These are phyloP conservation scores for Panopea generosa DNA, from an alignment of 2,888 invertebrate genomes.

Conservation along the genomic window DNA sequence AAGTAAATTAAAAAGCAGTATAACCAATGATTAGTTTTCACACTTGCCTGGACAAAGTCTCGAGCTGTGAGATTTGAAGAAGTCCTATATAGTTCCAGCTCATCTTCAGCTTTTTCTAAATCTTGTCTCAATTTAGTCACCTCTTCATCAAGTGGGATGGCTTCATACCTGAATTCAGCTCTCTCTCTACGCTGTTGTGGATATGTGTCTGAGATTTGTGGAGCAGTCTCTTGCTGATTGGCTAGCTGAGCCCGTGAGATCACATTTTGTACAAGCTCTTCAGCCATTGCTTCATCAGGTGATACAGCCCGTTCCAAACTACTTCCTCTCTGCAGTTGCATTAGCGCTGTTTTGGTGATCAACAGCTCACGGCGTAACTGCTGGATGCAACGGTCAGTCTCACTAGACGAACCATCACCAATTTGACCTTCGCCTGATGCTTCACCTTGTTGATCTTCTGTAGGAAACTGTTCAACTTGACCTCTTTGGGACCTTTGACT, in stretches of 20 bases:
- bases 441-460: conserved; percentile 9
- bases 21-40: background rate
- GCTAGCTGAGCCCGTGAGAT: conserved; percentile 17
- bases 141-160: conserved; percentile 41
- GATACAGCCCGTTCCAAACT: conserved; percentile 25
- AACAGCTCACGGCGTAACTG: conserved; percentile 71
- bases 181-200: background rate
- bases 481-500: conserved; percentile 11
- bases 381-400: conserved; percentile 72
- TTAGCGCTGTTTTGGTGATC: conserved; percentile 72
- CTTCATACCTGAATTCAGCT: conserved; percentile 26
- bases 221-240: background rate
- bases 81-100: conserved; percentile 63
- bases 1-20: no score
- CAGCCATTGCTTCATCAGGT: conserved; percentile 13
- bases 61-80: conserved; percentile 62
- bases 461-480: conserved; percentile 1
- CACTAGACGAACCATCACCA: conserved; percentile 51
- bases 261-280: conserved; percentile 21
- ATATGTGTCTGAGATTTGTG: background rate
- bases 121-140: conserved; percentile 48
- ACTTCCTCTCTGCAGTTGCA: conserved; percentile 64
- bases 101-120: conserved; percentile 61
- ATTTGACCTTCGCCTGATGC: conserved; percentile 9
- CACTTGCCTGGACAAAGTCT: conserved; percentile 66